These are phyloP conservation scores for Callyntrura guangdongensis DNA, from an alignment of 2,888 invertebrate species.

Conservation along the genomic window DNA sequence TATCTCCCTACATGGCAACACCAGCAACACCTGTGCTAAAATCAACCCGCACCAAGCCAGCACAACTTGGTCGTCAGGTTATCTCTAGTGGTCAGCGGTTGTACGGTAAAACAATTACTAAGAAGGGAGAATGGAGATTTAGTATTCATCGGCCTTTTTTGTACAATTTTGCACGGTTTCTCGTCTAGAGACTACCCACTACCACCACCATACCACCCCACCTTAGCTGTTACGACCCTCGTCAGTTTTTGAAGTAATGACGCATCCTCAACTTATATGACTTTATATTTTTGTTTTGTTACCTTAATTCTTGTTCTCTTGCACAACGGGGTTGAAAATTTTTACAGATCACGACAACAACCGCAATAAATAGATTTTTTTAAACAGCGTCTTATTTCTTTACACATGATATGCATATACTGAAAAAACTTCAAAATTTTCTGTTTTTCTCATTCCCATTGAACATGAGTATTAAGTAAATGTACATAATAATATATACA, in stretches of 20 bases:
- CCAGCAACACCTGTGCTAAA: not conserved
- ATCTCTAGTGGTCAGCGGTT: not conserved
- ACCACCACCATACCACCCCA: not conserved
- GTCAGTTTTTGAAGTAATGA: not conserved
- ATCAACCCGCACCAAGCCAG: not conserved
- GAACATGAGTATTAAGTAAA: no score
- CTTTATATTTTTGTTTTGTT: not conserved
- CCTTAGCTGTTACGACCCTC: not conserved
- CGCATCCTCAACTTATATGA: not conserved
- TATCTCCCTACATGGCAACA: not conserved
- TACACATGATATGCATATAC: no score
- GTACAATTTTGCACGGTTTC: not conserved
- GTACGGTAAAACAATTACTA: conserved; percentile 20
- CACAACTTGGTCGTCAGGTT: not conserved
- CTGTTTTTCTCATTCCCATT: no score
- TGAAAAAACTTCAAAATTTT: no score
- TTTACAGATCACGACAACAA: no score
- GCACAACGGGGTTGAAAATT: no score
- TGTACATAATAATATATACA: no score
- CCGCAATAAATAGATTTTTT: no score
- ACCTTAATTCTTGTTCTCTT: not conserved
- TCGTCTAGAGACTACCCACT: not conserved
- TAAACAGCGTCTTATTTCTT: no score
- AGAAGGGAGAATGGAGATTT: not conserved
- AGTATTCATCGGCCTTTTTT: not conserved